Base-by-base conservation (phyloP, 2,113 vertebrate genomes). In the Hippocampus comes region DNA sequence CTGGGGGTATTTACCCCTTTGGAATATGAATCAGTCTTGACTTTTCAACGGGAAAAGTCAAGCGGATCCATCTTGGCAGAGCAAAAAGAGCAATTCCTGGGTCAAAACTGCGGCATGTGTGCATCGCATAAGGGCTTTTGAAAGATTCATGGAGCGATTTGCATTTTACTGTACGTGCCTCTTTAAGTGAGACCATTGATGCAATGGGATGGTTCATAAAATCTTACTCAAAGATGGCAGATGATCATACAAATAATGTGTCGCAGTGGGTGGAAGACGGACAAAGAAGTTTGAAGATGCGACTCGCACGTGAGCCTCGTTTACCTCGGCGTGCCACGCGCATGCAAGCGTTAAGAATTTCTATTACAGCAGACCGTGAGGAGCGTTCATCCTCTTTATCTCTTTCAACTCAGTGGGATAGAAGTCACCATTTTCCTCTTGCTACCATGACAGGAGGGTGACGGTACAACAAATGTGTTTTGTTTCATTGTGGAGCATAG, bases 131-230 rank as follows among this genome's bases (percentile, higher is more conserved):
- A 68, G 14, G 73, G 74, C 75, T 67, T 74, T 81, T 85, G 79
- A 90, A 92, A 92, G 78, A 89, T 90, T 89, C 68, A 89, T 88
- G 56, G 77, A 57, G 51, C 42, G 81, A 89, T 88, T 89, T 87
- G 68, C 86, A 88, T 91, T 82, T 88, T 38, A 71, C 69, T 77
- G 61, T 74, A 78, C 59, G 73, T 73, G 60, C 59, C 76, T 77
- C 73, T 82, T 63, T 80, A 75, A 77, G 72, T 63, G 70, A 72
- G 75, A 61, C 41, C 63, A 73, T 72, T 86, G 85, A 77, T 84
- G 73, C 70, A 84, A 82, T 9, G 55, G 68, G 18, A 68, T 30
- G 59, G 53, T 72, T 86, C 63, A 75, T 76, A 25, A 46, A 77
- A 82, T 79, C 59, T 70, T 53, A 68, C 57, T 81, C 82, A 81